Conservation (phyloP, 2,888 invertebrate species). For the Tenthredo mesomela region DNA sequence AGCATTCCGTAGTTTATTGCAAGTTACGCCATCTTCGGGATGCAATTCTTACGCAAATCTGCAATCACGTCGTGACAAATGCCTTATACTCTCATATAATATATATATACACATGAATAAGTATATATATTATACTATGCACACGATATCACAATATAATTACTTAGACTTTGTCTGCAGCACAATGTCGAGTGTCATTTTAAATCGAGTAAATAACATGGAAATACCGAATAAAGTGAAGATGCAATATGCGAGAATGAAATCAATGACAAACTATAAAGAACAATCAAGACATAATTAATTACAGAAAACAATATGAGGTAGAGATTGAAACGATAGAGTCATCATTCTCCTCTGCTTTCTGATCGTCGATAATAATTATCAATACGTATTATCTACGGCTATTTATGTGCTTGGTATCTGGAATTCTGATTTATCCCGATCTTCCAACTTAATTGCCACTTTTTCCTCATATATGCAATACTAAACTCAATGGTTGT, state of each 20-base stretch:
- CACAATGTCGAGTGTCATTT: constrained; percentile 31
- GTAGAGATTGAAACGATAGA: not conserved
- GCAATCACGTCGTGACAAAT: constrained; percentile 53
- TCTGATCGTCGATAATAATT: constrained; percentile 4
- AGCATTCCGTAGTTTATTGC: constrained; percentile 53
- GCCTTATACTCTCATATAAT: not conserved
- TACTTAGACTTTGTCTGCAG: constrained; percentile 25
- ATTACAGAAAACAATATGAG: not conserved
- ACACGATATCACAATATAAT: constrained; percentile 20
- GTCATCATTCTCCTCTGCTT: not conserved
- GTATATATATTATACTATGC: not conserved
- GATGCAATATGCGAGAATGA: not conserved
- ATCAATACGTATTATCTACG: constrained; percentile 32
- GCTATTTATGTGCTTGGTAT: not conserved
- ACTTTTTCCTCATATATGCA: not conserved
- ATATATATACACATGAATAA: not conserved
- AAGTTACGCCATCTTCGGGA: constrained; percentile 52
- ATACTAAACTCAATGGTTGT: not conserved
- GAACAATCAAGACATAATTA: not conserved
- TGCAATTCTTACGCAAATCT: constrained; percentile 54
- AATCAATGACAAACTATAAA: not conserved
- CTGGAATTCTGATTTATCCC: constrained; percentile 22
- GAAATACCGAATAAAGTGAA: not conserved
- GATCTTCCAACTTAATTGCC: not conserved
- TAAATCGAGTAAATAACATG: not conserved